phyloP scores from a whole-genome alignment of 2,888 invertebrate genomes.

The Epiblema foenella region DNA sequence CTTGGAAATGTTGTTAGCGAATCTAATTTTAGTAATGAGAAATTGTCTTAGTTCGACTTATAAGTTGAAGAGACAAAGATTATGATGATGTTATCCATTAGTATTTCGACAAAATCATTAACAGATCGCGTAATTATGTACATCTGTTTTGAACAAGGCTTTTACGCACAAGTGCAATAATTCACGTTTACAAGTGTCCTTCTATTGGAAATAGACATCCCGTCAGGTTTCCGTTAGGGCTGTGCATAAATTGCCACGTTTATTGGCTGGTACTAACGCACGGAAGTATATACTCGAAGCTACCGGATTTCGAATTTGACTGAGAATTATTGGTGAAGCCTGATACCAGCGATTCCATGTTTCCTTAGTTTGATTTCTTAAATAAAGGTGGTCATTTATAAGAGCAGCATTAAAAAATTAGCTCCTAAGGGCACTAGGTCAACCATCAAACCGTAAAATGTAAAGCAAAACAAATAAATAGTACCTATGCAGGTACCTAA shows the following conservation, averaged over 20 bases:
- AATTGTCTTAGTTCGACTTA: background rate
- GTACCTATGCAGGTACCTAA: background rate
- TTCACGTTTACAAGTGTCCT: conserved; percentile 8
- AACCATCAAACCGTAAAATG: background rate
- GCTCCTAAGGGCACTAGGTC: too few species aligned
- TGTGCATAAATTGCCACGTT: conserved; percentile 11
- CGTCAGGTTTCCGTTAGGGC: background rate
- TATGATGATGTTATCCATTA: background rate
- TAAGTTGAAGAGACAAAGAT: background rate
- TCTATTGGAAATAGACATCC: conserved; percentile 25
- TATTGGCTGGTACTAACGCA: background rate
- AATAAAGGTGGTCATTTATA: too few species aligned
- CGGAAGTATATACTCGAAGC: conserved; percentile 7
- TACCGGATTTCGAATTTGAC: conserved; percentile 7
- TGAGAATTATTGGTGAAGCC: background rate
- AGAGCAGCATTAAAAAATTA: background rate
- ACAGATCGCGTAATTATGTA: background rate
- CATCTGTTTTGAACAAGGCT: conserved; percentile 4
- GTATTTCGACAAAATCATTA: background rate
- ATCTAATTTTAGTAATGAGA: conserved; percentile 14
- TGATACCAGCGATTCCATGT: background rate
- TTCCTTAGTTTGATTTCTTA: background rate
- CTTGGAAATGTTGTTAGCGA: conserved; percentile 20
- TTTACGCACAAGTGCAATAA: conserved; percentile 10
- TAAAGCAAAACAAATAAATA: conserved; percentile 7